Percentiles rank a stretch among this genome's conserved stretches.
Conservation (phyloP, 2,888 invertebrate species). For the Cenopis cana region DNA sequence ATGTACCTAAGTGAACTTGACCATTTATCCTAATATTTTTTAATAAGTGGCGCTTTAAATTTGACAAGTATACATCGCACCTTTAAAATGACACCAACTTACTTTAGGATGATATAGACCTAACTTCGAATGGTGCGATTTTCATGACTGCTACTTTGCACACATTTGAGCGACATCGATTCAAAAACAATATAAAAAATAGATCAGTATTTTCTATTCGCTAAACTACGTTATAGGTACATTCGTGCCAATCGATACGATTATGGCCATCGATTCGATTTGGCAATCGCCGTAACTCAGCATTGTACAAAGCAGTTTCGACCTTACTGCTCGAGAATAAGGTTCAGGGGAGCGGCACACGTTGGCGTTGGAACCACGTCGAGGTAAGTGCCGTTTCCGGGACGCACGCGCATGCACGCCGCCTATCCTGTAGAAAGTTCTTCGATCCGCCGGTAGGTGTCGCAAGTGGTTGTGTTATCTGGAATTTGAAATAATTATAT, state of each 20-base stretch:
- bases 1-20: background rate
- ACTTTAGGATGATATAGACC: too few species aligned
- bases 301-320: constrained; percentile 48
- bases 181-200: constrained; percentile 5
- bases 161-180: background rate
- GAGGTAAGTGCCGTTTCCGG: constrained; percentile 68
- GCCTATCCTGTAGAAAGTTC: constrained; percentile 47
- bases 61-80: background rate
- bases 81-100: too few species aligned
- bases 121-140: too few species aligned
- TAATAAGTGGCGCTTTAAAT: background rate
- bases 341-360: constrained; percentile 49
- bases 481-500: constrained; percentile 54
- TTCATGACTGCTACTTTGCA: background rate
- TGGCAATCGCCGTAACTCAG: constrained; percentile 51
- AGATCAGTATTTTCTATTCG: background rate
- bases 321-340: constrained; percentile 44
- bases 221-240: constrained; percentile 42
- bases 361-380: constrained; percentile 62
- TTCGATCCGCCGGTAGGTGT: constrained; percentile 61
- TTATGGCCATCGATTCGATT: constrained; percentile 58
- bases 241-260: constrained; percentile 62
- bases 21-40: background rate
- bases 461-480: constrained; percentile 76
- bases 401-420: constrained; percentile 57